phyloP scores from a whole-genome alignment of 2,113 vertebrate genomes.

The Struthio camelus region DNA sequence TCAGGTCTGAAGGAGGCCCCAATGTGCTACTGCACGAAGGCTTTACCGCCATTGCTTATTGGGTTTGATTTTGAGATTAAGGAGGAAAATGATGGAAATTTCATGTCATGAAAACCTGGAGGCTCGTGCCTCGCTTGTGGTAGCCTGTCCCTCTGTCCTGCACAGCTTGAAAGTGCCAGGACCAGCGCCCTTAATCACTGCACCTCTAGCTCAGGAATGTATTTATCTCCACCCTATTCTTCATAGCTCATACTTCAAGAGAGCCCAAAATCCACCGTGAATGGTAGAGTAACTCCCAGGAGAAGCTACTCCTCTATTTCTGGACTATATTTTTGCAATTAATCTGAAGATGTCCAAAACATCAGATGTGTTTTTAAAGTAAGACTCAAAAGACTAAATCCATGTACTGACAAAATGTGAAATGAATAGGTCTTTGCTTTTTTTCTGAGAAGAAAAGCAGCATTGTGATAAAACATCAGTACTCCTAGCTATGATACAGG shows the following conservation, averaged over 20 bases:
- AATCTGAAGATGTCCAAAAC: neutral
- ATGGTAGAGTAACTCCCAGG: neutral
- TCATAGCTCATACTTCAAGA: neutral
- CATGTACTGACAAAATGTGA: neutral
- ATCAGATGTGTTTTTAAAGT: neutral
- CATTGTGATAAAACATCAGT: neutral
- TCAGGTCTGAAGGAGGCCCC: neutral
- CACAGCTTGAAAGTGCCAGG: too few species aligned
- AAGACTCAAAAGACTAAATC: neutral
- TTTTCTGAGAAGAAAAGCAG: neutral
- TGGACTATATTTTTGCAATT: neutral
- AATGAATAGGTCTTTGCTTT: neutral
- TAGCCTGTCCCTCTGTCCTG: too few species aligned
- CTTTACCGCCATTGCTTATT: neutral
- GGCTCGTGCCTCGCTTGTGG: neutral
- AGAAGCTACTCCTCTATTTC: neutral
- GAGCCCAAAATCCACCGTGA: neutral
- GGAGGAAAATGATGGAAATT: too few species aligned
- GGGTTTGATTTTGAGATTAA: neutral
- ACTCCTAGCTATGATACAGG: neutral
- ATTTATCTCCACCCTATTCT: neutral
- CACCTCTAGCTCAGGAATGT: neutral
- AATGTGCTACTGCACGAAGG: neutral
- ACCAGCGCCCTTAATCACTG: neutral
- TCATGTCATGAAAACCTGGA: neutral